A percentile compares a stretch with the other conserved stretches of the same genome.
Conservation (phyloP, 2,888 invertebrate genomes). For the Eubasilissa splendida region DNA sequence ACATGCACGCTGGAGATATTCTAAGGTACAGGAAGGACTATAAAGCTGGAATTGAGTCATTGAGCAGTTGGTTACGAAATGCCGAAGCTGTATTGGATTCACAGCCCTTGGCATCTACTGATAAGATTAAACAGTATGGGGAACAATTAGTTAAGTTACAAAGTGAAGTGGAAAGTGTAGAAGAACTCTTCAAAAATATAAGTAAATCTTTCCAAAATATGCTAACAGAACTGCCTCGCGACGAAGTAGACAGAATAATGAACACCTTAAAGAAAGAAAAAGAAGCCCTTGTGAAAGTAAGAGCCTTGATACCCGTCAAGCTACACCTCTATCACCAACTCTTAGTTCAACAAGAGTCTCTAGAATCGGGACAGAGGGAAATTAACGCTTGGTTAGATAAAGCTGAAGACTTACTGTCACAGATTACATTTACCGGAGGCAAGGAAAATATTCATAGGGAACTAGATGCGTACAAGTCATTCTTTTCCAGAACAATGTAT, state of each 20-base stretch:
- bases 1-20: constrained; percentile 91
- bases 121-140: constrained; percentile 86
- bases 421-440: constrained; percentile 74
- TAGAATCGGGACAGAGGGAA: constrained; percentile 90
- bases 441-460: constrained; percentile 83
- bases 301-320: constrained; percentile 87
- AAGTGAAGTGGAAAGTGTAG: constrained; percentile 87
- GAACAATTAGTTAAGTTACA: constrained; percentile 84
- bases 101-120: constrained; percentile 82
- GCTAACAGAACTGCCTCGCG: constrained; percentile 90
- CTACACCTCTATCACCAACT: constrained; percentile 88
- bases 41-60: constrained; percentile 79
- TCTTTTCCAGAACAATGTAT: constrained; percentile 91
- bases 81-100: constrained; percentile 82
- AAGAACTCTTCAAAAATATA: constrained; percentile 90
- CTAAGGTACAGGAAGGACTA: constrained; percentile 87
- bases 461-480: constrained; percentile 86
- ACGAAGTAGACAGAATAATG: constrained; percentile 94
- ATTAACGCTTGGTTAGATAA: constrained; percentile 89
- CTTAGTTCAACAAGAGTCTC: constrained; percentile 89
- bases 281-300: constrained; percentile 87
- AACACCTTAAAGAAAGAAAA: constrained; percentile 89
- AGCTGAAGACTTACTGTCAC: constrained; percentile 82
- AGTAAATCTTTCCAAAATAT: constrained; percentile 94
- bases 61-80: constrained; percentile 85